phyloP scores from a whole-genome alignment of 2,888 invertebrate genomes.

The Watsonalla cultraria region DNA sequence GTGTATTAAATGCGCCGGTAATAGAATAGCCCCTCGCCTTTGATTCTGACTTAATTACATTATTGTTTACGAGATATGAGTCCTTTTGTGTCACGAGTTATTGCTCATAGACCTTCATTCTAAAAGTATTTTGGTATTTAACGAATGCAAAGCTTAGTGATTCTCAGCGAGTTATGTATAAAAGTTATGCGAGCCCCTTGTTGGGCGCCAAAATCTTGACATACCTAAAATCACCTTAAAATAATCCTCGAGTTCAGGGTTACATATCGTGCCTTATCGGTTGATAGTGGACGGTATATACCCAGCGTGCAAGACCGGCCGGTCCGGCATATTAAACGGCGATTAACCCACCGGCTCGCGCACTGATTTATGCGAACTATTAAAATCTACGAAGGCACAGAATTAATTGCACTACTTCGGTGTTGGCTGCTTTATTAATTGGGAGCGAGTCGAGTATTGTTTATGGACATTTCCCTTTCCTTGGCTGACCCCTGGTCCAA shows the following conservation, averaged over 20 bases:
- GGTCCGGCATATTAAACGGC: constrained; percentile 73
- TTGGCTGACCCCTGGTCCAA: constrained; percentile 66
- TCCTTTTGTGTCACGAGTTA: constrained; percentile 1
- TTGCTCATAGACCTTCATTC: background rate
- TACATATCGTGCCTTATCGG: constrained; percentile 30
- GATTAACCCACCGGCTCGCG: constrained; percentile 71
- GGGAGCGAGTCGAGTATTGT: constrained; percentile 74
- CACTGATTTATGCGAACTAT: constrained; percentile 77
- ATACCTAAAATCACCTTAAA: constrained; percentile 7
- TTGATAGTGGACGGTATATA: constrained; percentile 30
- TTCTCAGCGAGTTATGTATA: too few relatives aligned
- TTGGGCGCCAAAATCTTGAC: constrained; percentile 16
- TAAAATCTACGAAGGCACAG: constrained; percentile 77
- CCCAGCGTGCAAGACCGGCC: constrained; percentile 46
- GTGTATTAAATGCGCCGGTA: constrained; percentile 14
- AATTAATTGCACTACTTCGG: constrained; percentile 77
- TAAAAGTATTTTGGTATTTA: background rate
- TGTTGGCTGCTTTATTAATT: constrained; percentile 75
- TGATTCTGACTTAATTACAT: constrained; percentile 9
- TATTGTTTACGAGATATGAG: background rate
- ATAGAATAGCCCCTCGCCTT: constrained; percentile 18
- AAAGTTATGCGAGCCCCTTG: constrained; percentile 4
- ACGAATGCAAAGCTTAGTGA: too few relatives aligned
- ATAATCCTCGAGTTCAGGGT: constrained; percentile 4
- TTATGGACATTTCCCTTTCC: constrained; percentile 71